Conservation (phyloP, 2,888 invertebrate genomes). For the Mimumesa dahlbomi region DNA sequence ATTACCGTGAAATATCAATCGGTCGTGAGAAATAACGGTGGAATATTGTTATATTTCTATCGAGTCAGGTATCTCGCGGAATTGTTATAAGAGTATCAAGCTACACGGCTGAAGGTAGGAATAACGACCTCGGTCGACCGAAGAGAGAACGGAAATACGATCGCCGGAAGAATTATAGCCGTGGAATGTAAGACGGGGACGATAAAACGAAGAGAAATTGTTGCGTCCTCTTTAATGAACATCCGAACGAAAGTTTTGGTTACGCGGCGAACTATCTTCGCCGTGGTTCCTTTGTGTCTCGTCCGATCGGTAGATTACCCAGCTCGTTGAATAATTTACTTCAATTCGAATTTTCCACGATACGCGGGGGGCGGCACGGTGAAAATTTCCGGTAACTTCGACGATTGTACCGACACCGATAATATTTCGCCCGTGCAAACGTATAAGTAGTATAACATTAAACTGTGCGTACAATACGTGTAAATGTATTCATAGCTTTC, state of each 20-base stretch:
- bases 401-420: too few relatives aligned
- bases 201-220: background rate
- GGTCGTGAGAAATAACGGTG: too few relatives aligned
- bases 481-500: too few relatives aligned
- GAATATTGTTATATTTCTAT: too few relatives aligned
- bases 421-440: too few relatives aligned
- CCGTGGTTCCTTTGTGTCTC: background rate
- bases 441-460: slow-evolving; percentile 33
- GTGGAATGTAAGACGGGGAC: background rate
- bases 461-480: too few relatives aligned
- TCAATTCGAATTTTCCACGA: slow-evolving; percentile 27
- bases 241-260: slow-evolving; percentile 3
- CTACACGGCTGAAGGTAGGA: slow-evolving; percentile 20
- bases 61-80: too few relatives aligned
- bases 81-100: slow-evolving; percentile 32
- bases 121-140: slow-evolving; percentile 8
- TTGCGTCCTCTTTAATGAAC: slow-evolving; percentile 1
- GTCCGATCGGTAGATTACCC: background rate
- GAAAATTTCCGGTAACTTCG: too few relatives aligned
- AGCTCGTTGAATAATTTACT: slow-evolving; percentile 41
- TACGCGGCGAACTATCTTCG: background rate
- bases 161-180: slow-evolving; percentile 13
- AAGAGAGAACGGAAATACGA: slow-evolving; percentile 27
- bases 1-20: too few relatives aligned
- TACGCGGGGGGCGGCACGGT: too few relatives aligned